Evolutionary conservation across 2,113 vertebrate genomes (phyloP), one percentile per base, ranked within the genome.

Genomic region (Apus apus): DNA sequence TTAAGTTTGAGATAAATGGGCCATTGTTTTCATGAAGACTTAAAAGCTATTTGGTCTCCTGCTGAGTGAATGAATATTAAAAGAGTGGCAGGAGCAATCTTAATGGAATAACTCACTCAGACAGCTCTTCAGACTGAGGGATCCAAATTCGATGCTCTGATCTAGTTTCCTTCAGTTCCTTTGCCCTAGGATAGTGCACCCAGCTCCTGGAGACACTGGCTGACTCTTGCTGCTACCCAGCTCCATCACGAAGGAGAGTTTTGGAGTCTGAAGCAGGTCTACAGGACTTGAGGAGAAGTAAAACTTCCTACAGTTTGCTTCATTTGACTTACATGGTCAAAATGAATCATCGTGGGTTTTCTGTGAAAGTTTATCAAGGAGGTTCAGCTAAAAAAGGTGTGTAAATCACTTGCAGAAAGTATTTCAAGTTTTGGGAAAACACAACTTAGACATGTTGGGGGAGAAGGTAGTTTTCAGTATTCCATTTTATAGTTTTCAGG

Each of bases 1-100:
- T 97, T 93, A 91, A 87, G 64, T 72, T 70, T 85, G 70, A 96
- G 94, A 96, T 96, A 97, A 96, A 97, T 77, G 91, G 80, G 57
- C 20, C 75, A 93, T 86, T 96, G 71, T 87, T 86, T 83, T 95
- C 88, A 96, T 74, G 60, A 91, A 95, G 84, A 79, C 91, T 92
- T 93, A 82, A 93, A 96, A 97, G 91, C 82, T 70, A 64, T 54
- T 87, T 64, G 16, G 36, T 73, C 32, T 87, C 81, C 92, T 85
- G 79, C 45, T 51, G 87, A 11, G 74, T 89, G 91, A 77, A 61
- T 72, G 79, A 87, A 56, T 78, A 81, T 87, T 93, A 51, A 56
- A 94, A 79, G 86, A 85, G 85, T 45, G 73, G 23, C 61, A 77
- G 77, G 64, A 91, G 54, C 5, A 8, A 62, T 82, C 62, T 79